A percentile compares a stretch with the other conserved stretches of the same genome.
Conservation (phyloP, 2,797 vertebrate species). For the Poecile montanus region DNA sequence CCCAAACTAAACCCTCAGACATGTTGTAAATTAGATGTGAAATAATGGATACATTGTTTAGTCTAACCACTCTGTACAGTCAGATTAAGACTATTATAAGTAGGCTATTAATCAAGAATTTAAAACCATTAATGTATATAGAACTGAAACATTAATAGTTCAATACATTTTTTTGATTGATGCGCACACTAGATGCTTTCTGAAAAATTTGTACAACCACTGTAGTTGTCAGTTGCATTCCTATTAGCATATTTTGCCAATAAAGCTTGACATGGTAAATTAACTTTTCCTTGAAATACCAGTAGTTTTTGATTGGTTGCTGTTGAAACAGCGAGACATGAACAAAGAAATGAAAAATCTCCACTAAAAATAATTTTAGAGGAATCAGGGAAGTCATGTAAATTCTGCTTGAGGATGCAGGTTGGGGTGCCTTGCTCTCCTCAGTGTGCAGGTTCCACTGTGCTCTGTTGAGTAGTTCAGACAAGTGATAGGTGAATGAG, state of each 20-base stretch:
- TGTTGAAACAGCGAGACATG: not conserved
- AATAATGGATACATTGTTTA: not conserved
- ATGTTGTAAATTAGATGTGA: not conserved
- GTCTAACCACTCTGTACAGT: not conserved
- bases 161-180: not conserved
- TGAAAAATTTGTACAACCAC: not conserved
- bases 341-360: not conserved
- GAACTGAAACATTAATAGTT: not conserved
- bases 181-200: not conserved
- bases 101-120: not conserved
- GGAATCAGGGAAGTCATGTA: not conserved
- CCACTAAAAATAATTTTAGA: not conserved
- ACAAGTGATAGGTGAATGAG: rapidly evolving
- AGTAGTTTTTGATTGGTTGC: not conserved
- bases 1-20: not conserved
- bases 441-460: not conserved
- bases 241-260: not conserved
- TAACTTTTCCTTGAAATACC: not conserved
- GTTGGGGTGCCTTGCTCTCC: not conserved
- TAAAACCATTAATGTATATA: not conserved
- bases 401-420: not conserved
- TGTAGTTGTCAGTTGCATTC: not conserved
- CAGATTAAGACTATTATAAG: not conserved
- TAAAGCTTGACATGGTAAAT: not conserved
- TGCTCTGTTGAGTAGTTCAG: not conserved